phyloP scores from a whole-genome alignment of 1,140 invertebrate genomes.

The Drosophila repletoides region DNA sequence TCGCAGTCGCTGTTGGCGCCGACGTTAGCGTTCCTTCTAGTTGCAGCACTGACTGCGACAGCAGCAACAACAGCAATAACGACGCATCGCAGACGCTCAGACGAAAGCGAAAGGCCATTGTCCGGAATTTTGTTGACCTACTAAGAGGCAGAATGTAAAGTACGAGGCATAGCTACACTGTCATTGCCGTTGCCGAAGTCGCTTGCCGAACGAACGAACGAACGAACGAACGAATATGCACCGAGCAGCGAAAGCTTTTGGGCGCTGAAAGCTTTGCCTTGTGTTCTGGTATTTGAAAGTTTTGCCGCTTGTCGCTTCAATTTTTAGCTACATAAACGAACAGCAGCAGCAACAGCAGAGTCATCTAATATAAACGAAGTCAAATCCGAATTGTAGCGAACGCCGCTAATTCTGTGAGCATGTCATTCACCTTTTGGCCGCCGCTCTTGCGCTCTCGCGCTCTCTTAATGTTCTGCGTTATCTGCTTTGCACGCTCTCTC shows the following conservation, averaged over 20 bases:
- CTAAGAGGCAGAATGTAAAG: constrained; percentile 79
- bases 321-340: constrained; percentile 32
- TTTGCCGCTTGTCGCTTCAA: constrained; percentile 27
- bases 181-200: constrained; percentile 76
- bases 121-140: constrained; percentile 83
- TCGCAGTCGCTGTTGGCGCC: constrained; percentile 36
- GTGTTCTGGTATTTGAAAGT: constrained; percentile 41
- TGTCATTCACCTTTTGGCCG: constrained; percentile 72
- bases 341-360: not conserved
- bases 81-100: constrained; percentile 65
- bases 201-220: constrained; percentile 8
- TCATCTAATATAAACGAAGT: constrained; percentile 50
- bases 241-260: constrained; percentile 23
- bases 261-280: constrained; percentile 28
- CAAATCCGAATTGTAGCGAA: constrained; percentile 29
- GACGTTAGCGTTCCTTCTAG: constrained; percentile 26
- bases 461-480: constrained; percentile 26
- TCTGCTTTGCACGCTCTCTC: constrained; percentile 15
- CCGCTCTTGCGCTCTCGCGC: constrained; percentile 16
- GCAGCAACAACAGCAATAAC: constrained; percentile 12
- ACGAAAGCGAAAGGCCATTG: constrained; percentile 83
- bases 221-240: not conserved
- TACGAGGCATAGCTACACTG: constrained; percentile 72
- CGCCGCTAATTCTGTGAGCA: constrained; percentile 24
- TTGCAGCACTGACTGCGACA: constrained; percentile 8